Conservation (phyloP, 2,113 vertebrate genomes). For the Oceanites oceanicus region DNA sequence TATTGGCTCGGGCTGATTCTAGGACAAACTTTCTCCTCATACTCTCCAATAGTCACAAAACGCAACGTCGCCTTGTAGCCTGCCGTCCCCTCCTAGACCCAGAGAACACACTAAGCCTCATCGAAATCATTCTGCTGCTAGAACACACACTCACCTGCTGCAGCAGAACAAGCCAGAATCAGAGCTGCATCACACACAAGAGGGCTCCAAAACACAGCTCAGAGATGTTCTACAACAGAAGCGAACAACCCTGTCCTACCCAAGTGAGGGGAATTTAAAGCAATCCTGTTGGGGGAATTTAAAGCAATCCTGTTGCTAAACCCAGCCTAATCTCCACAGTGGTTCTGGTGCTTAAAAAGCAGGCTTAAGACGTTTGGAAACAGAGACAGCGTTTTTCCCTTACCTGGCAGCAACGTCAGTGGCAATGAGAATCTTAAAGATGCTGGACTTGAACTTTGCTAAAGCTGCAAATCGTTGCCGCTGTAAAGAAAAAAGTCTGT, state of each 20-base stretch:
- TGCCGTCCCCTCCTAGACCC: too few species aligned
- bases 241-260: background rate
- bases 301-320: background rate
- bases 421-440: conserved; percentile 92
- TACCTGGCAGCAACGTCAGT: conserved; percentile 94
- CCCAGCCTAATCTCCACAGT: background rate
- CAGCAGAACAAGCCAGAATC: background rate
- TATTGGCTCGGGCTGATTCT: fast-evolving
- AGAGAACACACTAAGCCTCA: background rate
- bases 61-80: background rate
- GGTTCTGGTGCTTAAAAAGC: background rate
- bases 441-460: conserved; percentile 94
- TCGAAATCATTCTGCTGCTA: background rate
- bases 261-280: fast-evolving
- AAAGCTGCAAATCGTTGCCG: conserved; percentile 90
- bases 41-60: background rate
- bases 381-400: fast-evolving
- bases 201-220: background rate
- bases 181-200: background rate
- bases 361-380: fast-evolving
- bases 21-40: background rate
- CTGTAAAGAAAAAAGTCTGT: conserved; percentile 33
- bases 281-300: too few species aligned
- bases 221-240: fast-evolving
- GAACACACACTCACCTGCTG: background rate